Evolutionary conservation across 1,140 invertebrate genomes (phyloP).

Genomic region (Ostrea edulis): DNA sequence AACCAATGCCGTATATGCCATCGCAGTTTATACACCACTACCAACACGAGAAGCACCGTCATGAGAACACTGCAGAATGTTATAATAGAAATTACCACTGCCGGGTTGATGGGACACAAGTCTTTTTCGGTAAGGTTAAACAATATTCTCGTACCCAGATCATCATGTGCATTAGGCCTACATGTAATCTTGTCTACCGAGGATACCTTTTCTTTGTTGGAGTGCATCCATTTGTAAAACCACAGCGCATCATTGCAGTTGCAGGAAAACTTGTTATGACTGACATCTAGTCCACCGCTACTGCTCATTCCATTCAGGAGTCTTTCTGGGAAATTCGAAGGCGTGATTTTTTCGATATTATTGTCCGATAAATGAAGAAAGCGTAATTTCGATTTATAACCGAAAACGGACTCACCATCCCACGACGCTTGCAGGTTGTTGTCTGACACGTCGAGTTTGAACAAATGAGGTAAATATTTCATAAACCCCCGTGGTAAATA

Average conservation of each 20-base stretch:
- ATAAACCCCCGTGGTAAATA: neutral
- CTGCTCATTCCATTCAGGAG: conserved; percentile 3
- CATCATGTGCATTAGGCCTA: neutral
- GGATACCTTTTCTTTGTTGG: neutral
- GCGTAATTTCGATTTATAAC: conserved; percentile 25
- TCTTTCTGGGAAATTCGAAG: conserved; percentile 36
- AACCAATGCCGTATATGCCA: conserved; percentile 40
- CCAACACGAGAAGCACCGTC: neutral
- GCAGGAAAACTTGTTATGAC: conserved; percentile 55
- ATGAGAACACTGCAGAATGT: neutral
- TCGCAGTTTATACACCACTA: conserved; percentile 24
- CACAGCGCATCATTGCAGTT: conserved; percentile 51
- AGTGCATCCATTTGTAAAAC: conserved; percentile 52
- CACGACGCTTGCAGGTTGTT: conserved; percentile 22
- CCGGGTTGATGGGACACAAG: neutral
- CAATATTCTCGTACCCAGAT: neutral
- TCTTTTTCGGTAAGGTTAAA: neutral
- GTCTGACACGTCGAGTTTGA: neutral
- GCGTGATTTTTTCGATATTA: conserved; percentile 38
- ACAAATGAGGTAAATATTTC: neutral
- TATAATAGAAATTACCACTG: neutral
- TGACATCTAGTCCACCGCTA: conserved; percentile 18
- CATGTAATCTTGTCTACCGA: neutral
- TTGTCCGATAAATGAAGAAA: conserved; percentile 46
- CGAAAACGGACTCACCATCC: conserved; percentile 31